These are phyloP conservation scores for Mesocentrotus franciscanus DNA, from an alignment of 53 echinoderm and acorn worm genomes.

Conservation along the genomic window DNA sequence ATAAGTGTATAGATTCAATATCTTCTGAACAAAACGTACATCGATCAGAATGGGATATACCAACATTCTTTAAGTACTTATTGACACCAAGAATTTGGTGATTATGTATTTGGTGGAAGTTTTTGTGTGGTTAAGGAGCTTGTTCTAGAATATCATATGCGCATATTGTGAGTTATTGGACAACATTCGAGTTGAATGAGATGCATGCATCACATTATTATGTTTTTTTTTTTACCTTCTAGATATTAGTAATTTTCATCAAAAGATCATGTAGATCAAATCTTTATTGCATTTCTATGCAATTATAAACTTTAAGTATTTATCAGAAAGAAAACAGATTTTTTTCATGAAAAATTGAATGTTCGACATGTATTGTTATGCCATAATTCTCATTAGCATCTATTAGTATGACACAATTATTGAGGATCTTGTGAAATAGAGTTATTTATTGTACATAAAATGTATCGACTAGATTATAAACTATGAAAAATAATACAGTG, in stretches of 20 bases:
- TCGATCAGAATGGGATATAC: no score
- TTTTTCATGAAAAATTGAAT: neutral
- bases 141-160: neutral
- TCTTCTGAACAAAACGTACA: no score
- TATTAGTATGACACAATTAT: neutral
- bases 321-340: neutral
- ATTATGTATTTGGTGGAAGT: no score
- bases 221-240: no score
- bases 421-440: neutral
- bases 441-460: conserved; percentile 46
- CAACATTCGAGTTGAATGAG: neutral
- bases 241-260: neutral
- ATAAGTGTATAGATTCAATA: no score
- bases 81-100: no score
- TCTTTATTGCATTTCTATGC: neutral
- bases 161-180: neutral
- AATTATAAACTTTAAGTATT: neutral
- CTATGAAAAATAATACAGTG: neutral
- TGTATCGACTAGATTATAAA: conserved; percentile 25
- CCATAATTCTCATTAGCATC: neutral
- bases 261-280: neutral
- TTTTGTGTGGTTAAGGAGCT: no score
- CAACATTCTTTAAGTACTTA: no score
- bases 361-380: neutral
- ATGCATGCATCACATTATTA: neutral